Conservation (phyloP, 35 echinoderm and acorn worm species). For the Acanthaster planci region DNA sequence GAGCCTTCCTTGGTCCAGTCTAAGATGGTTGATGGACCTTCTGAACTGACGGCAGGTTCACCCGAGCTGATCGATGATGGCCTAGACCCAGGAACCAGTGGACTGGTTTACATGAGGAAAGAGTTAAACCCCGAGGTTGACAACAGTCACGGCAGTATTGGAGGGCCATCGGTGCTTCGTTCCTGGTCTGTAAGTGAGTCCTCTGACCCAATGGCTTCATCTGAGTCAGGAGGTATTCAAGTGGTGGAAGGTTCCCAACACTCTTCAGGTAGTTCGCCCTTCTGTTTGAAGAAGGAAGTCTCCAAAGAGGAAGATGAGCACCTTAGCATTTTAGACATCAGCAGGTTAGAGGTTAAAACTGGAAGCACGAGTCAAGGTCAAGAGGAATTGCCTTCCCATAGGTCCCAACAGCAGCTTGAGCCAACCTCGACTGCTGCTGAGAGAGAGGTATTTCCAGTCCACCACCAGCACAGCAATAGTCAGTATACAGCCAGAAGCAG, state of each 20-base stretch:
- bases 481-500: background rate
- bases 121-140: background rate
- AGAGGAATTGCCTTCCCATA: background rate
- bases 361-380: background rate
- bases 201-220: background rate
- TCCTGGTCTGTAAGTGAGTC: background rate
- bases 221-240: background rate
- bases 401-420: slow-evolving; percentile 21
- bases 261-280: background rate
- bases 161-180: background rate
- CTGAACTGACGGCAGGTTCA: slow-evolving; percentile 9
- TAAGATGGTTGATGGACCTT: background rate
- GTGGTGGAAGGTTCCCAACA: background rate
- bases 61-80: background rate
- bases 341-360: background rate
- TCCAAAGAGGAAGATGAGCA: background rate
- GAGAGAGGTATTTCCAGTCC: slow-evolving; percentile 2
- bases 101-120: slow-evolving; percentile 5
- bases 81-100: background rate
- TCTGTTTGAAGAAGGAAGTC: background rate
- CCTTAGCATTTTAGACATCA: background rate
- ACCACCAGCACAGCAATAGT: background rate
- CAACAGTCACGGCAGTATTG: background rate
- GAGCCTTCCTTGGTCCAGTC: background rate
- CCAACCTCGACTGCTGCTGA: slow-evolving; percentile 11